Conservation (phyloP, 1,140 invertebrate genomes). For the Pogonognathellus flavescens region DNA sequence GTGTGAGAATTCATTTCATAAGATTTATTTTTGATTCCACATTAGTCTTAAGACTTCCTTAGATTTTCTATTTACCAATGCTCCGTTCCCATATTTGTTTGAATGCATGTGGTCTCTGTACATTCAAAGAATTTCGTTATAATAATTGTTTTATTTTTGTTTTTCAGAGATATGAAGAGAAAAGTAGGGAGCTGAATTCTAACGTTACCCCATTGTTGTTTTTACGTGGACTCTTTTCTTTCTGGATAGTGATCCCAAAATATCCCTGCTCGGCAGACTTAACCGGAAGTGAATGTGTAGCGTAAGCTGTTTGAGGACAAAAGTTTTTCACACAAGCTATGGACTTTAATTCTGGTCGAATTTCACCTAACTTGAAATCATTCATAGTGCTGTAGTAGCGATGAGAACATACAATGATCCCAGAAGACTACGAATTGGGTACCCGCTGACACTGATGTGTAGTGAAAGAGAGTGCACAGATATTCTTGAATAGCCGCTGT, state of each 20-base stretch:
- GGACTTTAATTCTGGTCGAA: not conserved
- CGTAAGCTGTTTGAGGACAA: not conserved
- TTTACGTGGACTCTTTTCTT: not conserved
- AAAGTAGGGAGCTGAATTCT: no score
- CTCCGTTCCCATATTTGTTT: constrained; percentile 2
- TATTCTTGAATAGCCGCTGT: not conserved
- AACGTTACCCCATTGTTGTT: not conserved
- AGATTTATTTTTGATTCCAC: no score
- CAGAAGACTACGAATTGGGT: not conserved
- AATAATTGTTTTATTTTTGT: not conserved
- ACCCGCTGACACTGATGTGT: no score
- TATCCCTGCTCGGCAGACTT: not conserved
- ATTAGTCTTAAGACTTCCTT: no score
- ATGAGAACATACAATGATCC: not conserved
- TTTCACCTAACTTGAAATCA: constrained; percentile 21
- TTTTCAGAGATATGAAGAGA: not conserved
- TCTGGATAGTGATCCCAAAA: not conserved
- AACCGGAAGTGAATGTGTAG: not conserved
- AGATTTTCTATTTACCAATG: no score
- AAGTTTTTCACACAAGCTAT: not conserved
- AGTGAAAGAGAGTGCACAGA: not conserved
- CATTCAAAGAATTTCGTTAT: not conserved
- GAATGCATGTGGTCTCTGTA: not conserved
- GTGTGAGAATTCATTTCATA: not conserved
- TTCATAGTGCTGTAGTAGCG: not conserved